Base-by-base conservation (phyloP, 92 coral and sea anemone species). In the Desmophyllum pertusum region DNA sequence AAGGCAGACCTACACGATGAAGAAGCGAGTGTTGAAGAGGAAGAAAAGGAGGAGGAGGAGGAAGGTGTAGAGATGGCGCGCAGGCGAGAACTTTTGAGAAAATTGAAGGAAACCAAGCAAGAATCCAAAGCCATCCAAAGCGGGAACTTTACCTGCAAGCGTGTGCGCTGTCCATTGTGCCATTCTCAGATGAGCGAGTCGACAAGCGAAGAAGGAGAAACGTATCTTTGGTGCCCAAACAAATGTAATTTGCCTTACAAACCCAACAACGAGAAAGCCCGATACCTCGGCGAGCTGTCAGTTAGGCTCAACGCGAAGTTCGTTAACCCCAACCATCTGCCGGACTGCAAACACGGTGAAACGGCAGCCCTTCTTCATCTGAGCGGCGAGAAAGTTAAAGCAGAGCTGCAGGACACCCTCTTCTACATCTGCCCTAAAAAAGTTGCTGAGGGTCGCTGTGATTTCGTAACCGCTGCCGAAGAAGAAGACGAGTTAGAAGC, bases 171-270 rank as follows among this genome's bases (percentile, higher is more conserved):
- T 8, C 62, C 62, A 19, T 23, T 55, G 23, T 55, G 27, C 62
- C 62, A 55, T 19, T 15, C 62, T 55, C 62, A 55, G 27, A 55
- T 55, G 62, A 55, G 62, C 62, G 62, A 55, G 62, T 55, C 62
- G 15, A 55, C 62, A 15, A 55, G 62, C 27, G 62, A 55, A 19
- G 62, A 55, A 55, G 62, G 62, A 15, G 62, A 55, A 55, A 55
- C 62, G 6, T 55, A 55, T 19, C 23, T 55, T 11, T 55, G 62
- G 62, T 55, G 62, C 23, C 62, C 62, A 2, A 55, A 55, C 25
- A 55, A 55, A 45, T 45, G 50, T 45, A 45, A 45, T 15, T 15
- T 45, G 11, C 50, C 50, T 45, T 45, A 45, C 50, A 45, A 45
- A 15, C 62, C 62, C 1, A 55, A 55, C 62, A 55, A 55, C 23